These are phyloP conservation scores for Chaetoderma sp. DNA, from an alignment of 2,888 invertebrate genomes.

Conservation along the genomic window DNA sequence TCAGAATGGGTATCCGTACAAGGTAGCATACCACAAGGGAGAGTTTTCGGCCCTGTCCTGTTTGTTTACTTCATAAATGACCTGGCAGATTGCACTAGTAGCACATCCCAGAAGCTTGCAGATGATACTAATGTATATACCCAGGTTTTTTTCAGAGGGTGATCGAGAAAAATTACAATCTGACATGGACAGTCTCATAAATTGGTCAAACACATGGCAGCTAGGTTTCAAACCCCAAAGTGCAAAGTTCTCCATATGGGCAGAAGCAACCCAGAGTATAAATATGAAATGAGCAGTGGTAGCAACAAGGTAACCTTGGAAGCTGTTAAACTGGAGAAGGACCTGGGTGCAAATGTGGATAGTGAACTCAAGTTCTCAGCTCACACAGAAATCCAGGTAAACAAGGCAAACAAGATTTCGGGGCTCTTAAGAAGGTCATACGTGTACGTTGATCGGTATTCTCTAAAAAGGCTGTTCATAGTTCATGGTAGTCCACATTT, in stretches of 20 bases:
- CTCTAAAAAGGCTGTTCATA: conserved; percentile 13
- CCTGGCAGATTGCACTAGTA: conserved; percentile 12
- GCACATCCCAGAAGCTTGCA: conserved; percentile 12
- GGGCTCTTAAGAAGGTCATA: conserved; percentile 4
- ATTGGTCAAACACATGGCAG: conserved; percentile 23
- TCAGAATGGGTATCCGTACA: too few species aligned
- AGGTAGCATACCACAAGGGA: too few species aligned
- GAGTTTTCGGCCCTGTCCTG: too few species aligned
- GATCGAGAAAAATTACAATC: neutral
- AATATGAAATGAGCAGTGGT: conserved; percentile 17
- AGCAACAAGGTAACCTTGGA: neutral
- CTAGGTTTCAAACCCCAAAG: conserved; percentile 19
- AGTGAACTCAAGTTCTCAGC: conserved; percentile 6
- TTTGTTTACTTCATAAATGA: conserved; percentile 30
- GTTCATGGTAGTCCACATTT: conserved; percentile 18
- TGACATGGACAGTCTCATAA: conserved; percentile 8
- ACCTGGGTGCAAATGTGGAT: conserved; percentile 5
- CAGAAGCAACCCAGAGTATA: too few species aligned
- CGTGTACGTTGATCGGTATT: neutral
- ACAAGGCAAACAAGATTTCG: conserved; percentile 11
- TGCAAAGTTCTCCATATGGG: too few species aligned
- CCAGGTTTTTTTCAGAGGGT: neutral
- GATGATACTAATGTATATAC: conserved; percentile 25
- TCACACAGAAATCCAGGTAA: conserved; percentile 3
- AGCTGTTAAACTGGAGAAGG: too few species aligned